Conservation (phyloP, 2,797 vertebrate species). For the Yasuhikotakia modesta region DNA sequence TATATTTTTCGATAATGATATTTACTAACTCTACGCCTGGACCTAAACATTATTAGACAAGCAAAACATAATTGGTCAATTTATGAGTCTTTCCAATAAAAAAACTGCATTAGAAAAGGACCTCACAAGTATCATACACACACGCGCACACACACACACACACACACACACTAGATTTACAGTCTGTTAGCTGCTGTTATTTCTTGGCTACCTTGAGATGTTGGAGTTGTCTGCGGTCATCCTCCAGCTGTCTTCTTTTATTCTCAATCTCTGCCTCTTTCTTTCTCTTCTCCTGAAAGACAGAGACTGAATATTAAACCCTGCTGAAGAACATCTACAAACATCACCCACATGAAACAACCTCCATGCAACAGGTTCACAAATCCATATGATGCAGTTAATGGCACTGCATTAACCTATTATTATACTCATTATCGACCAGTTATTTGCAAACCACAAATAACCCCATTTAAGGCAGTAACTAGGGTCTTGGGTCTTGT, state of each 20-base stretch:
- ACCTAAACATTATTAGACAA: too few species aligned
- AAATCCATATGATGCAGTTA: background rate
- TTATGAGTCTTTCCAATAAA: too few species aligned
- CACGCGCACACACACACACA: too few species aligned
- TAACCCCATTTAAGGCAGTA: background rate
- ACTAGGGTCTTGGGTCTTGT: background rate
- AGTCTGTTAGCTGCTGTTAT: conserved; percentile 1
- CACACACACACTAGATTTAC: too few species aligned
- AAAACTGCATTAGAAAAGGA: too few species aligned
- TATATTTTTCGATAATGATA: too few species aligned
- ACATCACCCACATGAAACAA: background rate
- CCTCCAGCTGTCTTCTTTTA: conserved; percentile 91
- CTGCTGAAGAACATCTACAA: background rate
- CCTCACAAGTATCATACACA: too few species aligned
- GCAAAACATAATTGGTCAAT: too few species aligned
- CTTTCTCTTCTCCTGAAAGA: conserved; percentile 88
- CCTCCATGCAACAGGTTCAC: background rate
- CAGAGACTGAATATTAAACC: conserved; percentile 12
- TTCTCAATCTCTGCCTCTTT: conserved; percentile 91
- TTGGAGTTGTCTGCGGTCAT: conserved; percentile 90
- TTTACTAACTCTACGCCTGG: too few species aligned
- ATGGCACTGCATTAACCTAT: background rate
- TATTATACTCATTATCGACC: background rate
- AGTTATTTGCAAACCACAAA: background rate
- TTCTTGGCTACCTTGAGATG: conserved; percentile 86